Percentiles rank a stretch among this genome's conserved stretches.
These are phyloP conservation scores for Capromys pilorides DNA, from an alignment of 2,797 vertebrate species.

Conservation along the genomic window DNA sequence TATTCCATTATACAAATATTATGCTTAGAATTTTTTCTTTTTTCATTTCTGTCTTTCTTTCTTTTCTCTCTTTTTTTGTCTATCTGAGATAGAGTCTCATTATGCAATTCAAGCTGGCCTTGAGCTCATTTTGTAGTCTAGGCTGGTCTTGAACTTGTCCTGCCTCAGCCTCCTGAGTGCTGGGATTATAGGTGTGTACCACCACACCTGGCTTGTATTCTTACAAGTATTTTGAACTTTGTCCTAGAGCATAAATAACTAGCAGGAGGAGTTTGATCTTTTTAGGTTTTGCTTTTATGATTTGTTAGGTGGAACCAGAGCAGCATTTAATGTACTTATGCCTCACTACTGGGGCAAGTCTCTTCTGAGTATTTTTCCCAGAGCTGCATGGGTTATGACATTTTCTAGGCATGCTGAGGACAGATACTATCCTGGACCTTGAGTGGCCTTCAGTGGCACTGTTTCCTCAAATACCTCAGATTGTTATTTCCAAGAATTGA, in stretches of 20 bases:
- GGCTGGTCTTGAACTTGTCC: too few species aligned
- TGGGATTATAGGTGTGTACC: too few species aligned
- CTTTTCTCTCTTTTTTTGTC: neutral
- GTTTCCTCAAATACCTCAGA: neutral
- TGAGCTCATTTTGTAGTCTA: too few species aligned
- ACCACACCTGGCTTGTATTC: neutral
- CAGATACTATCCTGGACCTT: neutral
- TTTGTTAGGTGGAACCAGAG: neutral
- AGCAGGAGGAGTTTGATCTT: neutral
- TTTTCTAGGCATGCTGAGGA: neutral
- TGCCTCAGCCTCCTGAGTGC: too few species aligned
- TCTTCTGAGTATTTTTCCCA: neutral
- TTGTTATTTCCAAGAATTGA: neutral
- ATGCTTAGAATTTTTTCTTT: neutral
- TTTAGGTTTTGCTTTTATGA: slow-evolving; percentile 23
- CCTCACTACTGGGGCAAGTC: neutral
- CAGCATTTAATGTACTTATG: slow-evolving; percentile 7
- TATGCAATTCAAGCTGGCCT: too few species aligned
- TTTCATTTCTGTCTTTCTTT: neutral
- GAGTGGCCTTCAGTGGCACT: neutral
- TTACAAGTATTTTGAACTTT: neutral
- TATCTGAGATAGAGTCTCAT: too few species aligned
- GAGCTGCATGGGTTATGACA: neutral
- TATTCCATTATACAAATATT: neutral
- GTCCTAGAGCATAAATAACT: neutral